phyloP scores from a whole-genome alignment of 2,888 invertebrate species.

The Auanema sp. region DNA sequence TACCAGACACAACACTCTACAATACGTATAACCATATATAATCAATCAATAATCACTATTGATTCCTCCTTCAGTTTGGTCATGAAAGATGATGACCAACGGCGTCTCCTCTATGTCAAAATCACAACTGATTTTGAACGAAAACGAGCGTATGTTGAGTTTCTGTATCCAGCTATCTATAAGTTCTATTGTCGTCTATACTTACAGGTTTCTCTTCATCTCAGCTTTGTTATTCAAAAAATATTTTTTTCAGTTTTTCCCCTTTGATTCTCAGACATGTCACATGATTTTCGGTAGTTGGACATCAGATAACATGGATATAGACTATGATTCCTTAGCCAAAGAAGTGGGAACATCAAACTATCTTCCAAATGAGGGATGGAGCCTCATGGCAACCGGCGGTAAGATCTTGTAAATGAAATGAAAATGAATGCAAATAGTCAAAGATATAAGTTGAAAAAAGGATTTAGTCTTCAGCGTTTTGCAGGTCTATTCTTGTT shows the following conservation, averaged over 20 bases:
- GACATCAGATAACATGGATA: slow-evolving; percentile 28
- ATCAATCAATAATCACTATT: not conserved
- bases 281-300: slow-evolving; percentile 26
- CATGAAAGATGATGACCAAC: slow-evolving; percentile 30
- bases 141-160: slow-evolving; percentile 17
- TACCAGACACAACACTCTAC: slow-evolving; percentile 30
- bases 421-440: not conserved
- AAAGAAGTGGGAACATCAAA: slow-evolving; percentile 21
- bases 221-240: not conserved
- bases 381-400: slow-evolving; percentile 23
- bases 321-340: slow-evolving; percentile 24
- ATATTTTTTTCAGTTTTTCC: slow-evolving; percentile 21
- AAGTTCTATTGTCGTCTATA: slow-evolving; percentile 30
- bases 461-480: too few relatives aligned
- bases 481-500: too few relatives aligned
- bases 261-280: slow-evolving; percentile 30
- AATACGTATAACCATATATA: slow-evolving; percentile 30
- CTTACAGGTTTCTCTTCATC: slow-evolving; percentile 17
- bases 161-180: slow-evolving; percentile 31
- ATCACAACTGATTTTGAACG: slow-evolving; percentile 20
- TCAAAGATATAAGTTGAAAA: too few relatives aligned
- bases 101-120: slow-evolving; percentile 26
- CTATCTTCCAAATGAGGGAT: slow-evolving; percentile 31
- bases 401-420: slow-evolving; percentile 11
- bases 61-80: slow-evolving; percentile 17